phyloP scores from a whole-genome alignment of 2,113 vertebrate genomes.

The Regulus satrapa region DNA sequence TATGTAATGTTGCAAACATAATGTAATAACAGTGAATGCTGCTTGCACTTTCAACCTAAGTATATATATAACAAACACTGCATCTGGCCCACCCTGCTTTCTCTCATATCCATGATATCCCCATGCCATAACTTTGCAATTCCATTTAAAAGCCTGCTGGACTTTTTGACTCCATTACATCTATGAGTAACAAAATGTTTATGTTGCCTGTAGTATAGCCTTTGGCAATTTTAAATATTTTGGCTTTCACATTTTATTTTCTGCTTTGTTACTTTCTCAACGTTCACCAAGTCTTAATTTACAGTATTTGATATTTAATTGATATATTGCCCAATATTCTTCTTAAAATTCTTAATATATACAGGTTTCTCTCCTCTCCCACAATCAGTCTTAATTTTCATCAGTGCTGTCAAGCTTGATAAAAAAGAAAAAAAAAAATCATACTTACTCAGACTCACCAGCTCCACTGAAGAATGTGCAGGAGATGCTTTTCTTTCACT shows the following conservation, averaged over 20 bases:
- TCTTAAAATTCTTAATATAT: neutral
- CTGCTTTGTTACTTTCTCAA: neutral
- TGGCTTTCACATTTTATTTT: neutral
- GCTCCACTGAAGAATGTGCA: neutral
- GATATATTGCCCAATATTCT: neutral
- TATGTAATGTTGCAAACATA: neutral
- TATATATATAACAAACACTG: neutral
- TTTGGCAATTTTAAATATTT: neutral
- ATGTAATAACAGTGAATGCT: neutral
- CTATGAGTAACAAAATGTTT: neutral
- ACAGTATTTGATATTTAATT: neutral
- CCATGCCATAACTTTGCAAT: neutral
- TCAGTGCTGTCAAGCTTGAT: neutral
- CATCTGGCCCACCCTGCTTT: neutral
- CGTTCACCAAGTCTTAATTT: neutral
- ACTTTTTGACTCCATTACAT: neutral
- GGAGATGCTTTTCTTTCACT: neutral
- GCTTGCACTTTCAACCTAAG: neutral
- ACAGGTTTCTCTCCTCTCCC: neutral
- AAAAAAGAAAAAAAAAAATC: too few species aligned
- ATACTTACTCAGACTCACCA: neutral
- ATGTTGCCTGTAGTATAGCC: neutral
- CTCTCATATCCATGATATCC: neutral
- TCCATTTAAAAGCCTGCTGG: neutral
- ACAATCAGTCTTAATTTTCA: neutral